Percentiles rank a stretch among this genome's conserved stretches.
Evolutionary conservation across 2,888 invertebrate species (phyloP).

Genomic region (Agriotes lineatus): DNA sequence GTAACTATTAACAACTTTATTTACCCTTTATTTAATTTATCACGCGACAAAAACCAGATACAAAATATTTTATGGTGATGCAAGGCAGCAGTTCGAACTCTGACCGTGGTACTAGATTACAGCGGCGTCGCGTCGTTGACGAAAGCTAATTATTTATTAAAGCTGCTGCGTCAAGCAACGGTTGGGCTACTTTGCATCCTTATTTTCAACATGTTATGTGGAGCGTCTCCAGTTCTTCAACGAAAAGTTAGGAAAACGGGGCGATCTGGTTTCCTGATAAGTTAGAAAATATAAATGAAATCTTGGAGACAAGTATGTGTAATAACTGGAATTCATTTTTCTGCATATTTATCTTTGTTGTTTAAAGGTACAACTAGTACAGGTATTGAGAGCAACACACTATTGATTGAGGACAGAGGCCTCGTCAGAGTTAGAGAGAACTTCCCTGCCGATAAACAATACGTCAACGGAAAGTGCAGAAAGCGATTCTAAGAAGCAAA

Average conservation of each 20-base stretch:
- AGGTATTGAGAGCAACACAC: neutral
- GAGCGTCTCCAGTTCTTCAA: no score
- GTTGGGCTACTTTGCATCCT: neutral
- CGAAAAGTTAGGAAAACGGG: no score
- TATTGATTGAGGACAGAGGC: neutral
- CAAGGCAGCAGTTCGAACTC: neutral
- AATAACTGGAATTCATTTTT: no score
- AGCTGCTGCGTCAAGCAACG: neutral
- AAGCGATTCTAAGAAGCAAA: neutral
- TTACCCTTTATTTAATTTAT: no score
- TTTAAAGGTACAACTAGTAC: no score
- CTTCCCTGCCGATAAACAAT: neutral
- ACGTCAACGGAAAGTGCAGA: neutral
- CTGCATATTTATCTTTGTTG: no score
- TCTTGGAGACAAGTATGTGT: neutral
- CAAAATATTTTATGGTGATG: no score
- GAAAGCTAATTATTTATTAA: neutral
- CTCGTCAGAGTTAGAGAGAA: conserved; percentile 8
- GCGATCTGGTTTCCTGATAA: no score
- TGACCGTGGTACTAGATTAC: neutral
- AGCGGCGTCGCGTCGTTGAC: neutral
- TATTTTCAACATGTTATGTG: no score
- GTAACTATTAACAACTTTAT: no score
- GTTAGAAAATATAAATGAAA: no score
- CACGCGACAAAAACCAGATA: no score